Conservation (phyloP, 2,888 invertebrate species). For the Neria commutata region DNA sequence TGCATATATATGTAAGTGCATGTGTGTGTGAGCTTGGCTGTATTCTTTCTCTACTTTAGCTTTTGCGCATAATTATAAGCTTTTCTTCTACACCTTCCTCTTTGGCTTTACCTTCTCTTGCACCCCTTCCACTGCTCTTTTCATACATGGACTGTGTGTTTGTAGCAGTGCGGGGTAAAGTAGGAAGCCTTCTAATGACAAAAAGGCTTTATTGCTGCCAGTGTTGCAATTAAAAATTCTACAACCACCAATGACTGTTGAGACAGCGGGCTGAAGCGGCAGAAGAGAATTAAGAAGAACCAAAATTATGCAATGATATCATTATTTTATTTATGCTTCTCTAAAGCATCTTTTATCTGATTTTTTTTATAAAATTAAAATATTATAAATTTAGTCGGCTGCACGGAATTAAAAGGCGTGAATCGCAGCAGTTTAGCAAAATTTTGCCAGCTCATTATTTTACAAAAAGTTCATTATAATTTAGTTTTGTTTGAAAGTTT, state of each 20-base stretch:
- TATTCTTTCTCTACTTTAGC: not conserved
- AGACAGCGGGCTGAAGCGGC: not conserved
- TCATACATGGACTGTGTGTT: not conserved
- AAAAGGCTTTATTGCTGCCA: constrained; percentile 28
- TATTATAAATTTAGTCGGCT: not conserved
- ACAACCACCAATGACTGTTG: not conserved
- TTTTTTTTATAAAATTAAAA: not conserved
- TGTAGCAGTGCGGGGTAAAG: not conserved
- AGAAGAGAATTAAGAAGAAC: too few relatives aligned
- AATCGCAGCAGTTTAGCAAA: too few relatives aligned
- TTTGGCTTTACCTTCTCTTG: too few relatives aligned
- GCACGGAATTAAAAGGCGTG: too few relatives aligned
- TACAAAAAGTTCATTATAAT: too few relatives aligned
- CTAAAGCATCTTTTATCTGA: not conserved
- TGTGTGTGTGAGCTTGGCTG: not conserved
- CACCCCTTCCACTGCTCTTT: too few relatives aligned
- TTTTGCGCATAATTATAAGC: not conserved
- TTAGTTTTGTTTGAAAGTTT: too few relatives aligned
- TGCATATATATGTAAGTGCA: constrained; percentile 4
- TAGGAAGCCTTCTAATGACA: too few relatives aligned
- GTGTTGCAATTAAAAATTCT: constrained; percentile 36
- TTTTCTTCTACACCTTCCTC: too few relatives aligned
- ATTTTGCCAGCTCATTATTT: too few relatives aligned
- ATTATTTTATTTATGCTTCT: constrained; percentile 25
- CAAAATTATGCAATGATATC: constrained; percentile 39